A percentile compares a stretch with the other conserved stretches of the same genome.
These are phyloP conservation scores for Chauna torquata DNA, from an alignment of 2,113 vertebrate species.

Conservation along the genomic window DNA sequence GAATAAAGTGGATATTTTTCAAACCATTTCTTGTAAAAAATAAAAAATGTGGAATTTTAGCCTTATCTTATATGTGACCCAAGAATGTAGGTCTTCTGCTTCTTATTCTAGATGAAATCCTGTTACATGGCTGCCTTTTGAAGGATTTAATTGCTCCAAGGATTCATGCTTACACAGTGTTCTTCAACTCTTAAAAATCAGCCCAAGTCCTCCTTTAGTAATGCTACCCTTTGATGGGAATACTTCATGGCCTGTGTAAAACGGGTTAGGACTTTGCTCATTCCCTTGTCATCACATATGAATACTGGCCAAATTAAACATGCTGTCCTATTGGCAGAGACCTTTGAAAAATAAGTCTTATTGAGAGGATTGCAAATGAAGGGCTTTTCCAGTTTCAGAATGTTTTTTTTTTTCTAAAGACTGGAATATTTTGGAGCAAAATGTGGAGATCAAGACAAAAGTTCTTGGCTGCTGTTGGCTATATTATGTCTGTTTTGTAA, in stretches of 20 bases:
- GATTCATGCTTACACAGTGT: not conserved
- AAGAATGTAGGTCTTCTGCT: constrained; percentile 12
- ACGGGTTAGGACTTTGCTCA: not conserved
- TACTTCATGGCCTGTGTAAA: not conserved
- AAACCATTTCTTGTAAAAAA: constrained; percentile 1
- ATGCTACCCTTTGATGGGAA: not conserved
- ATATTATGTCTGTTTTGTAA: not conserved
- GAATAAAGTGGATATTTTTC: constrained; percentile 41
- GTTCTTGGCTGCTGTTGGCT: not conserved
- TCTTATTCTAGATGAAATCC: constrained; percentile 24
- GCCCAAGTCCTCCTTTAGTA: not conserved
- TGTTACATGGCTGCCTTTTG: constrained; percentile 19
- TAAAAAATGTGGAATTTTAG: not conserved
- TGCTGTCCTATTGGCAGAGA: not conserved
- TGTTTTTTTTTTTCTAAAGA: not conserved
- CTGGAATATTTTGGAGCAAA: not conserved
- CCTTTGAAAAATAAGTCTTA: not conserved
- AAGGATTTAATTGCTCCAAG: constrained; percentile 27
- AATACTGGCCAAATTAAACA: constrained; percentile 14
- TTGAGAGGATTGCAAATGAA: not conserved
- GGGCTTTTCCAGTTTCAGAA: not conserved
- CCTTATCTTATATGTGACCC: not conserved
- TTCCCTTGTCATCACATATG: not conserved
- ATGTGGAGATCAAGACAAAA: not conserved
- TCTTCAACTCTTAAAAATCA: not conserved